phyloP scores from a whole-genome alignment of 2,113 vertebrate species.

The Albula glossodonta region DNA sequence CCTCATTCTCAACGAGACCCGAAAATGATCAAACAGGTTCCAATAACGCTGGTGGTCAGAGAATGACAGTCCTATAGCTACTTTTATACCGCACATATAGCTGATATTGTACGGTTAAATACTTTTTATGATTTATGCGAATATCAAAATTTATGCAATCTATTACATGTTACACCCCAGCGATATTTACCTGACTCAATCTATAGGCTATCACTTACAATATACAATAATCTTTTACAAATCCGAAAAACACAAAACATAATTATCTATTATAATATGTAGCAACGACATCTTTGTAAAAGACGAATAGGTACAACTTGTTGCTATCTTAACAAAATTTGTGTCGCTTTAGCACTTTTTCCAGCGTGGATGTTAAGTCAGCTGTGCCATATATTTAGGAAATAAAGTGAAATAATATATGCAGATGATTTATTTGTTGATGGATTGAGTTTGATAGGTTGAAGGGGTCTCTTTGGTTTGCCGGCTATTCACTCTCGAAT shows the following conservation, averaged over 20 bases:
- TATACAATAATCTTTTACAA: too few relatives aligned
- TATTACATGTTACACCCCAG: too few relatives aligned
- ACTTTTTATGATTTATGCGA: too few relatives aligned
- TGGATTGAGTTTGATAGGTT: conserved; percentile 38
- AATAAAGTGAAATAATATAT: conserved; percentile 12
- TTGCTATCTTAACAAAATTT: background rate
- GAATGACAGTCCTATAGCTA: too few relatives aligned
- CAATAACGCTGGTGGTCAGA: too few relatives aligned
- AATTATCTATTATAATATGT: too few relatives aligned
- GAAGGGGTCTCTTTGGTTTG: conserved; percentile 23
- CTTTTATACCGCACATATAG: too few relatives aligned
- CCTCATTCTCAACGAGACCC: background rate
- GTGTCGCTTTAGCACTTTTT: background rate
- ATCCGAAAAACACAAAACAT: too few relatives aligned
- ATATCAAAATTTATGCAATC: too few relatives aligned
- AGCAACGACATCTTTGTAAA: background rate
- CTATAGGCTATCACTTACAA: too few relatives aligned
- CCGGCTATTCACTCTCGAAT: conserved; percentile 42
- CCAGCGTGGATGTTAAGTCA: background rate
- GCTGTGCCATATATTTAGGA: background rate
- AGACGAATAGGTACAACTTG: background rate
- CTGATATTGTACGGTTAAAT: too few relatives aligned
- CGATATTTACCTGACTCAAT: too few relatives aligned
- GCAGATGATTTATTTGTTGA: conserved; percentile 37
- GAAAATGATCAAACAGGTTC: background rate